Evolutionary conservation across 37 sponge, comb jelly and placozoan genomes (phyloP).

Genomic region (Halichondria panicea): DNA sequence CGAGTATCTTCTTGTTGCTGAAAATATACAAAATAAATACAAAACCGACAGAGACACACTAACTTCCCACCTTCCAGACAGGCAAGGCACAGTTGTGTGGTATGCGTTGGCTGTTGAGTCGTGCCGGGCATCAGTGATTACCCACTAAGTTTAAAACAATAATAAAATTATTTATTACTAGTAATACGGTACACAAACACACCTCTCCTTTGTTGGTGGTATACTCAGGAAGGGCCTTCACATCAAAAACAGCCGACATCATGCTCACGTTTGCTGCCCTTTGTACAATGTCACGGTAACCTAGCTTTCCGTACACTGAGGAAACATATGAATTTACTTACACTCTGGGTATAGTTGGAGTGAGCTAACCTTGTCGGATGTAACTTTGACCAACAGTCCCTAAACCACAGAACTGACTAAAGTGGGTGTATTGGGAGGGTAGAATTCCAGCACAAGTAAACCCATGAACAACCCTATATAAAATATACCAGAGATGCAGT

Average conservation of each 20-base stretch:
- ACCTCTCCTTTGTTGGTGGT: slow-evolving; percentile 24
- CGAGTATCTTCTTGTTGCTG: slow-evolving; percentile 18
- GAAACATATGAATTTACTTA: neutral
- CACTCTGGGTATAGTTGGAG: neutral
- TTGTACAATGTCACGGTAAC: neutral
- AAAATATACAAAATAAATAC: neutral
- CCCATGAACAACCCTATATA: slow-evolving; percentile 12
- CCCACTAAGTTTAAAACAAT: slow-evolving; percentile 5
- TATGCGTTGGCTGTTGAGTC: slow-evolving; percentile 20
- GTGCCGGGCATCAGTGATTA: slow-evolving; percentile 14
- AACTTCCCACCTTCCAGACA: slow-evolving; percentile 14
- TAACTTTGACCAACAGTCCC: no score
- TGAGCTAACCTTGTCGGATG: no score
- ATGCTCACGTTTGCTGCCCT: neutral
- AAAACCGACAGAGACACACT: neutral
- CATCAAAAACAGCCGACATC: slow-evolving; percentile 5
- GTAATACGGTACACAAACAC: no score
- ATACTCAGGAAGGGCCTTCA: slow-evolving; percentile 10
- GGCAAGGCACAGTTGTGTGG: slow-evolving; percentile 15
- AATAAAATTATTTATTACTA: neutral
- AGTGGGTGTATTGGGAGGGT: slow-evolving; percentile 11
- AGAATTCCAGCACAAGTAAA: slow-evolving; percentile 28
- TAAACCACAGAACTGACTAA: neutral
- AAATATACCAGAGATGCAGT: no score
- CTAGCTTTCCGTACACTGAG: neutral